Evolutionary conservation across 2,888 invertebrate genomes (phyloP), one percentile per base, ranked within the genome.

Genomic region (Pterostichus madidus): DNA sequence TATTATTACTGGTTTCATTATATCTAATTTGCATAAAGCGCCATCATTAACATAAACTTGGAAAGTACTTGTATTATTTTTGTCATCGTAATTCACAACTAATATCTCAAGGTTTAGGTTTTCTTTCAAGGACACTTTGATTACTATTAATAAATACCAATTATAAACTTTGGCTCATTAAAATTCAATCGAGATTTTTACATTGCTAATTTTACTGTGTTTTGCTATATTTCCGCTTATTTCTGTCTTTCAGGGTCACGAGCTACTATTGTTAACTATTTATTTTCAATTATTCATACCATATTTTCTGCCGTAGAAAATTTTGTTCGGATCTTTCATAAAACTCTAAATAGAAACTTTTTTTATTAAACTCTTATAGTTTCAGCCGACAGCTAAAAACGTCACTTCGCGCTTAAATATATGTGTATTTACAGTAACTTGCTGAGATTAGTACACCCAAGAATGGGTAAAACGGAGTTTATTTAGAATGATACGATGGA

Each of bases 151-250:
- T 61, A 61, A 15, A 15, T 61, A 61, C 61, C 61, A 61, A 61
- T 61, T 61, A 61, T 61, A 61, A 17, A 61, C 24, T 61, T 13
- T 31, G 5, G 24, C 24, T 61, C 61, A 61, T 61, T 61, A 61
- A 61, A 61, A 61, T 61, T 61, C 61, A 61, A 61, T 17, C 61
- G 15, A 1, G 61, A 15, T 61, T 61, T 61, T 61, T 61, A 61
- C 13, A 61, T 61, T 61, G 13, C 61, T 24, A 61, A 61, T 61
- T 61, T 61, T 61, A 61, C 61, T 5, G 7, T 2, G 39, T 39
- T 39, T 5, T 39, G 13, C 53, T 53, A 53, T 24, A 17, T 17
- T 61, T 11, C 13, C 61, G 24, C 61, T 61, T 31, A 15, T 61
- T 53, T 11, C 39, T 3, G 39, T 39, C 6, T 7, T 8, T 24